A percentile compares a stretch with the other conserved stretches of the same genome.
These are phyloP conservation scores for Phalanger gymnotis DNA, from an alignment of 2,797 vertebrate genomes.

Conservation along the genomic window DNA sequence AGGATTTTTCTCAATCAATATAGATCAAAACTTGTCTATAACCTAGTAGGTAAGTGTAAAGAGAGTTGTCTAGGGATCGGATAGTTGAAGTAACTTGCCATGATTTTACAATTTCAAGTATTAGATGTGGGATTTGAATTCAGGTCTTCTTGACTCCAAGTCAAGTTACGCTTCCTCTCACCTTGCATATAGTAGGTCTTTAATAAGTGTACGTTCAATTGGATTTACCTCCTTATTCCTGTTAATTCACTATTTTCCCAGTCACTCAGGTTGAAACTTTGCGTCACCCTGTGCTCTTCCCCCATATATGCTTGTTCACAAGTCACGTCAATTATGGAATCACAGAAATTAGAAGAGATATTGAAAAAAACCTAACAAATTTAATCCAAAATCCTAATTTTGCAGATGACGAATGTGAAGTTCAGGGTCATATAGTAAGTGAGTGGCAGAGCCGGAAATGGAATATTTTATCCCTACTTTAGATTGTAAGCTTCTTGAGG, in stretches of 20 bases:
- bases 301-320: background rate
- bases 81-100: background rate
- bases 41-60: background rate
- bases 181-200: background rate
- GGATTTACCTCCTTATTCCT: background rate
- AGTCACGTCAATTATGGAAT: background rate
- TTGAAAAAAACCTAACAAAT: too few species aligned
- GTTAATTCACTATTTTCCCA: background rate
- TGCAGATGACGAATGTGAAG: too few species aligned
- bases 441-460: too few species aligned
- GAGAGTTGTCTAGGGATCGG: background rate
- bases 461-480: too few species aligned
- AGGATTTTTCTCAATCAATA: background rate
- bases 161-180: background rate
- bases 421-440: too few species aligned
- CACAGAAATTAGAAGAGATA: background rate
- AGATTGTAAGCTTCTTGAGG: too few species aligned
- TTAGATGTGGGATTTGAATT: too few species aligned
- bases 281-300: background rate
- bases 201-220: background rate
- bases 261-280: background rate
- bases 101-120: background rate
- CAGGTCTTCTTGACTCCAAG: background rate
- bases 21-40: background rate
- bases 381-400: too few species aligned